Percentiles rank a stretch among this genome's conserved stretches.
Conservation (phyloP, 1,140 invertebrate genomes). For the Aphelenchoides besseyi region DNA sequence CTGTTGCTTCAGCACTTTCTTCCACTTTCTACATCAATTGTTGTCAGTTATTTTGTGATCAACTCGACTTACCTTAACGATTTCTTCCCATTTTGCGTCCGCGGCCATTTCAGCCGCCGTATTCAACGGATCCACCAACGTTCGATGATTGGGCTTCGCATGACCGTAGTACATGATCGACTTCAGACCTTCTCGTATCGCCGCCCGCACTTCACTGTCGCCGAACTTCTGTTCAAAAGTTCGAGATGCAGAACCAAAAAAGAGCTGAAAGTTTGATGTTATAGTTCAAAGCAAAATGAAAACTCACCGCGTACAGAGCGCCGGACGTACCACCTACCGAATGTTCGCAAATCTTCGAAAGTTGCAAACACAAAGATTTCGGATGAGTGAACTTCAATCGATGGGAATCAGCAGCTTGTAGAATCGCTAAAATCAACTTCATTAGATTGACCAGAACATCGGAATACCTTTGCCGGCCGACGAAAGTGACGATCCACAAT, state of each 20-base stretch:
- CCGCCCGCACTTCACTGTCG: not conserved
- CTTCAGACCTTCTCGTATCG: conserved; percentile 64
- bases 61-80: conserved; percentile 14
- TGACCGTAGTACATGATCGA: conserved; percentile 73
- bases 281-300: not conserved
- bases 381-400: conserved; percentile 37
- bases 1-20: conserved; percentile 34
- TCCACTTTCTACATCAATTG: conserved; percentile 34
- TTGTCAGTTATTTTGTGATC: not conserved
- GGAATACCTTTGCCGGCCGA: conserved; percentile 35
- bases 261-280: too few species aligned
- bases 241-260: conserved; percentile 12
- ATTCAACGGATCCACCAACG: conserved; percentile 67
- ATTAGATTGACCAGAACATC: conserved; percentile 11
- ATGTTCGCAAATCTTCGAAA: conserved; percentile 39
- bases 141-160: conserved; percentile 74
- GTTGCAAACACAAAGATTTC: conserved; percentile 36
- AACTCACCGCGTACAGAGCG: conserved; percentile 9
- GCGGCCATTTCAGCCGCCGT: conserved; percentile 31
- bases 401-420: conserved; percentile 23
- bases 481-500: conserved; percentile 42
- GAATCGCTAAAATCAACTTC: conserved; percentile 33
- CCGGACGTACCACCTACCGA: conserved; percentile 45
- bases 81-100: conserved; percentile 24
- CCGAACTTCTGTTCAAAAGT: conserved; percentile 10